Evolutionary conservation across 2,113 vertebrate genomes (phyloP), one percentile per base, ranked within the genome.

Genomic region (Cyrtonyx montezumae): DNA sequence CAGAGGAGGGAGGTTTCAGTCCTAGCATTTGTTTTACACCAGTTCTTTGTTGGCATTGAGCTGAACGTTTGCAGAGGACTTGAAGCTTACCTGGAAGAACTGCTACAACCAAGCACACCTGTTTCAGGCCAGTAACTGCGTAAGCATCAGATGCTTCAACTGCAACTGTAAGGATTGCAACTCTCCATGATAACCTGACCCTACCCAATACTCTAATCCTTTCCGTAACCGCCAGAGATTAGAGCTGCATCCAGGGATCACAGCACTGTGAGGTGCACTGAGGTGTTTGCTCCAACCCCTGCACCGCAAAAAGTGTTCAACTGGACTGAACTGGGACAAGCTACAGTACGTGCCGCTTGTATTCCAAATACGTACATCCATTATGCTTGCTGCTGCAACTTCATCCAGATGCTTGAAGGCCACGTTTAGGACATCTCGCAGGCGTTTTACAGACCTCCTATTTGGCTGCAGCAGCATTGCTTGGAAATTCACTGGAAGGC

Each of bases 401-500:
- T 99, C 97, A 59, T 99, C 99, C 96, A 99, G 95, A 34, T 99
- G 98, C 63, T 96, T 97, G 97, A 99, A 99, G 85, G 98, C 97
- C 3, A 98, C 97, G 1, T 98, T 97, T 5, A 99, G 98, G 46
- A 98, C 97, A 3, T 98, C 97, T 80, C 98, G 96, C 18, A 99
- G 88, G 55, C 98, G 98, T 75, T 98, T 99, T 19, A 96, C 91
- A 3, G 95, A 97, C 79, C 99, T 99, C 92, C 95, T 98, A 7
- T 98, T 98, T 4, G 98, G 98, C 93, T 99, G 98, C 65, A 99
- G 97, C 85, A 99, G 97, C 89, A 99, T 97, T 15, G 98, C 98
- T 95, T 99, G 99, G 86, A 99, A 99, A 85, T 98, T 99, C 62
- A 99, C 98, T 1, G 99, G 99, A 11, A 99, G 97, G 16, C 99